These are phyloP conservation scores for Gnathonemus longibarbis DNA, from an alignment of 2,113 vertebrate species.

Conservation along the genomic window DNA sequence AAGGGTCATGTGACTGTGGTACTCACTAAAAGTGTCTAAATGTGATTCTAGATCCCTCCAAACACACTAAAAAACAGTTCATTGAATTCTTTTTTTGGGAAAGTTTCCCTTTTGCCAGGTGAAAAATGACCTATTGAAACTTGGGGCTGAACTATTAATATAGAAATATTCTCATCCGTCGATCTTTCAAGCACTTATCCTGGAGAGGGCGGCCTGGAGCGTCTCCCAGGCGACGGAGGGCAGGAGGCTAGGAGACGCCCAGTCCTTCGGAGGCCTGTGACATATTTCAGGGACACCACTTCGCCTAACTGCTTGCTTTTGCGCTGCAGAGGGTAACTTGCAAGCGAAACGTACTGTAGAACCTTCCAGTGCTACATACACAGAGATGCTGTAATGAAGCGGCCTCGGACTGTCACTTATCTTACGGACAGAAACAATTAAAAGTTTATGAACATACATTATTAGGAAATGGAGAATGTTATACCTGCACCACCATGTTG, in stretches of 20 bases:
- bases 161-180: not conserved
- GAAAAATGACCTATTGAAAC: not conserved
- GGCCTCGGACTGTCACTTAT: not conserved
- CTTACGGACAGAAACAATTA: not conserved
- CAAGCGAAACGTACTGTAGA: not conserved
- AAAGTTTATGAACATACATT: not conserved
- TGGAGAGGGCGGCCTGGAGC: not conserved
- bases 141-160: not conserved
- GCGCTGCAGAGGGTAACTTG: not conserved
- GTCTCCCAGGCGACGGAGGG: not conserved
- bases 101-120: not conserved
- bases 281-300: not conserved
- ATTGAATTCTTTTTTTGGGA: not conserved
- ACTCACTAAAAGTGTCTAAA: not conserved
- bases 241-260: not conserved
- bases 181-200: not conserved
- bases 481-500: constrained; percentile 39
- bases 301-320: not conserved
- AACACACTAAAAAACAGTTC: not conserved
- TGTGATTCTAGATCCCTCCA: not conserved
- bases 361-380: not conserved
- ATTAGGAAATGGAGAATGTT: not conserved
- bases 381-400: not conserved
- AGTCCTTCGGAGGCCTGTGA: not conserved
- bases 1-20: not conserved